Evolutionary conservation across 2,888 invertebrate genomes (phyloP).

Genomic region (Andrena bicolor): DNA sequence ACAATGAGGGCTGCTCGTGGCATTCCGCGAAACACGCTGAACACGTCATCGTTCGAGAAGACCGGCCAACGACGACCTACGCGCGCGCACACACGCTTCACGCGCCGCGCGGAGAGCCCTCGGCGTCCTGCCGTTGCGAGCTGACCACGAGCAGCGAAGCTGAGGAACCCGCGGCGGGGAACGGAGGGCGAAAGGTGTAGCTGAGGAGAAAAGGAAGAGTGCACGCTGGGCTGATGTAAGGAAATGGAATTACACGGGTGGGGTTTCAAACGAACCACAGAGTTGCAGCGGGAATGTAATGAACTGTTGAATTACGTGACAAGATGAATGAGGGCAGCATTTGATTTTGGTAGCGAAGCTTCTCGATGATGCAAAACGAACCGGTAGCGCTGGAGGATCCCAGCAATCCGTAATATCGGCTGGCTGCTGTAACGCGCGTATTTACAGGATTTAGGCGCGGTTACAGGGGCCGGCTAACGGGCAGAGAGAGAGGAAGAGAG

Average conservation of each 20-base stretch:
- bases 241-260: constrained; percentile 10
- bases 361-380: constrained; percentile 55
- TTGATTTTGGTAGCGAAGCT: constrained; percentile 47
- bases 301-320: background rate
- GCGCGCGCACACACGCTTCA: background rate
- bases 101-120: background rate
- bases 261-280: background rate
- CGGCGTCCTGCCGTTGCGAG: background rate
- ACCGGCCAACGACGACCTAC: constrained; percentile 58
- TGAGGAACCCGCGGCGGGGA: background rate
- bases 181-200: background rate
- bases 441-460: constrained; percentile 68
- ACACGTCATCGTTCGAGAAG: constrained; percentile 75
- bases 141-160: background rate
- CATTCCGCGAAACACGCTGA: constrained; percentile 79
- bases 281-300: background rate
- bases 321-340: constrained; percentile 17
- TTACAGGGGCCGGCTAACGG: constrained; percentile 53
- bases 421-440: constrained; percentile 58
- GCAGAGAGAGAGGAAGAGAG: constrained; percentile 37
- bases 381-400: constrained; percentile 54
- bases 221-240: constrained; percentile 29
- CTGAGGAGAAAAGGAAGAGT: constrained; percentile 5
- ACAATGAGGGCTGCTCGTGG: constrained; percentile 80
- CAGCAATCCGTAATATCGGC: constrained; percentile 66